Conservation (phyloP, 1,140 invertebrate genomes). For the Zeugodacus cucurbitae region DNA sequence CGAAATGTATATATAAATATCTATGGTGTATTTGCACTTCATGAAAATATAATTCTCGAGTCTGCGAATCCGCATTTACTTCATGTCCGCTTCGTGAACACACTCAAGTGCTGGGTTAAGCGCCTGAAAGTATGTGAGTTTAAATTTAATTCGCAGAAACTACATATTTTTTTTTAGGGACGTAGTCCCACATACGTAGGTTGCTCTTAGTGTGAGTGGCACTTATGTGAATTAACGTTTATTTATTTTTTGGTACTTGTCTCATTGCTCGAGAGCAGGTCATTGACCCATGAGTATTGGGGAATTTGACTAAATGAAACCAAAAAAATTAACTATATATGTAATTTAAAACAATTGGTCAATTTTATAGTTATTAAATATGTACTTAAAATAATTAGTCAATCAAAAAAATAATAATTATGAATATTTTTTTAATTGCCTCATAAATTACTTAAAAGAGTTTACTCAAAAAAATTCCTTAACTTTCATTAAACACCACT, state of each 20-base stretch:
- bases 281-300: neutral
- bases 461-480: too few species aligned
- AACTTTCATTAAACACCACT: too few species aligned
- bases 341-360: too few species aligned
- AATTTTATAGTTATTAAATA: too few species aligned
- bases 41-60: neutral
- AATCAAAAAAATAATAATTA: too few species aligned
- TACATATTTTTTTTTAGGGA: neutral
- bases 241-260: neutral
- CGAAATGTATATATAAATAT: too few species aligned
- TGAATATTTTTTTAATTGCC: too few species aligned
- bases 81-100: neutral
- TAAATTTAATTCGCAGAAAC: neutral
- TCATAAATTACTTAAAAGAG: too few species aligned
- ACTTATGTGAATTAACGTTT: neutral
- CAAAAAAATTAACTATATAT: too few species aligned
- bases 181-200: neutral
- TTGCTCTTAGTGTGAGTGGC: neutral
- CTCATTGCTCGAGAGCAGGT: neutral
- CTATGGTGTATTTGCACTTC: too few species aligned
- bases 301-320: neutral
- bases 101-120: neutral
- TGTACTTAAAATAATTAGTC: too few species aligned
- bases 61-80: neutral
- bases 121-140: neutral